phyloP scores from a whole-genome alignment of 2,113 vertebrate species.

The Chitala chitala region DNA sequence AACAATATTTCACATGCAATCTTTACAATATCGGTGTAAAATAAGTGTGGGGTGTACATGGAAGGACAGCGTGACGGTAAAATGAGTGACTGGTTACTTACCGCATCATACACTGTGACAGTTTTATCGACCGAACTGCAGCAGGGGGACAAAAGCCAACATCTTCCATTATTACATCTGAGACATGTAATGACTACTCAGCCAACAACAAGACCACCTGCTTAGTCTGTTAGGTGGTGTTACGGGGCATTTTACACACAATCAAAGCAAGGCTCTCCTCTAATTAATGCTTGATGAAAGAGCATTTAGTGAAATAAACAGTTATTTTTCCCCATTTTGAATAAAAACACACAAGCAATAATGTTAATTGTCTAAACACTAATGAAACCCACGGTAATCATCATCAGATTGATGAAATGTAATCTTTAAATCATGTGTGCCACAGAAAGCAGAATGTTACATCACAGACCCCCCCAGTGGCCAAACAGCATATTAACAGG shows the following conservation, averaged over 20 bases:
- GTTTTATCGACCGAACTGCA: constrained; percentile 82
- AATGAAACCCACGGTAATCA: constrained; percentile 3
- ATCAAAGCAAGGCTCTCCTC: background rate
- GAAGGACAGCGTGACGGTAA: background rate
- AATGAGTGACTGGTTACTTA: constrained; percentile 57
- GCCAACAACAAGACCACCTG: background rate
- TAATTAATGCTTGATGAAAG: background rate
- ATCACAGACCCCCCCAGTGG: constrained; percentile 45
- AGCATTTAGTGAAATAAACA: background rate
- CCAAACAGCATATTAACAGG: background rate
- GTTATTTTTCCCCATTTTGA: background rate
- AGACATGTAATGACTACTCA: background rate
- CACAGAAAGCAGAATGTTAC: constrained; percentile 17
- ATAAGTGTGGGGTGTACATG: background rate
- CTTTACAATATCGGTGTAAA: background rate
- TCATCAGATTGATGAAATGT: constrained; percentile 5
- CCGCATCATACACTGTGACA: constrained; percentile 68
- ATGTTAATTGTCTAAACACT: background rate
- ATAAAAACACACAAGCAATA: background rate
- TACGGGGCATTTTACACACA: background rate
- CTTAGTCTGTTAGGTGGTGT: background rate
- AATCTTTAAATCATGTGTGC: constrained; percentile 9
- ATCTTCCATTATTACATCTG: background rate
- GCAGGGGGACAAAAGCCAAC: constrained; percentile 40
- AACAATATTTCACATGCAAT: constrained; percentile 25